Conservation (phyloP, 2,888 invertebrate genomes). For the Nemotelus nigrinus region DNA sequence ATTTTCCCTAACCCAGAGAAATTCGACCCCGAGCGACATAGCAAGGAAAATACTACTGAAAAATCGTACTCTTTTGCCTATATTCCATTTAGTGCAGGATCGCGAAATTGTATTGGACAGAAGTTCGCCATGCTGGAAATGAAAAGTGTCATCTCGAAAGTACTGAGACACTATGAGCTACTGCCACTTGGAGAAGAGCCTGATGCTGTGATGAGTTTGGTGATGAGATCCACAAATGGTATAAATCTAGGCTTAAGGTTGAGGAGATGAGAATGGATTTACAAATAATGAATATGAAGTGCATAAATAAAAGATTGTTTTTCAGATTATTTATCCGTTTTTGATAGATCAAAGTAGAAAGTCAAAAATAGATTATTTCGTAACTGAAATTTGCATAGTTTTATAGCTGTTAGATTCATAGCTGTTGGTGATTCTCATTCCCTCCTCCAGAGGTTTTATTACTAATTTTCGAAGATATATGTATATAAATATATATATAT, state of each 20-base stretch:
- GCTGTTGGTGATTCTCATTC: no score
- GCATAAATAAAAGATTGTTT: no score
- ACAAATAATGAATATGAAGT: not conserved
- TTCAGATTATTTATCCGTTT: no score
- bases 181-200: constrained; percentile 51
- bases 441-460: no score
- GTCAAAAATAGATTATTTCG: not conserved
- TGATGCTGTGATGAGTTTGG: constrained; percentile 45
- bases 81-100: constrained; percentile 63
- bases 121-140: constrained; percentile 61
- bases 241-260: constrained; percentile 40
- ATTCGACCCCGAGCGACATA: constrained; percentile 53
- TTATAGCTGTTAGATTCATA: no score
- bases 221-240: constrained; percentile 52
- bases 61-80: constrained; percentile 53
- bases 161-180: constrained; percentile 58
- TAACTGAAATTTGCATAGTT: not conserved
- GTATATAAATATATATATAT: no score
- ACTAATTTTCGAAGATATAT: no score
- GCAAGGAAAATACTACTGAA: constrained; percentile 21
- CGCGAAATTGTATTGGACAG: constrained; percentile 67
- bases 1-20: constrained; percentile 51
- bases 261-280: not conserved
- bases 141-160: constrained; percentile 59
- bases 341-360: no score